These are phyloP conservation scores for Pelobates fuscus DNA, from an alignment of 2,113 vertebrate species.

Conservation along the genomic window DNA sequence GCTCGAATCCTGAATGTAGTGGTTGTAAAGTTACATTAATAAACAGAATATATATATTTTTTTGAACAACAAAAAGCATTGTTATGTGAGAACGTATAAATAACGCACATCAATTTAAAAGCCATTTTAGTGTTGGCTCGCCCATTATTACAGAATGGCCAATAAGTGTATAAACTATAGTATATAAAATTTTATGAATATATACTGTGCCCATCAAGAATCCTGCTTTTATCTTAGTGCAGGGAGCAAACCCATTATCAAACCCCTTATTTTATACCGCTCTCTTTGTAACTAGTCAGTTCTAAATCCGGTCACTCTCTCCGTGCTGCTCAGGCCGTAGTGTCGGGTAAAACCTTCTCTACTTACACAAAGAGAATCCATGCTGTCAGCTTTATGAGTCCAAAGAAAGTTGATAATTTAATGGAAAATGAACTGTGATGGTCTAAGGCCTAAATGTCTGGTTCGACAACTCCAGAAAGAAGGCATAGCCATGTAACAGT, in stretches of 20 bases:
- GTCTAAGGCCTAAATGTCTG: slow-evolving; percentile 67
- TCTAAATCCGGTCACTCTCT: slow-evolving; percentile 51
- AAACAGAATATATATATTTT: slow-evolving; percentile 89
- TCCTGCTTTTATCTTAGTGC: slow-evolving; percentile 80
- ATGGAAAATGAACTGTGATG: slow-evolving; percentile 78
- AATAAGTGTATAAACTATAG: slow-evolving; percentile 98
- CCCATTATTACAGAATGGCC: slow-evolving; percentile 93
- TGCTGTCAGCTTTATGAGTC: slow-evolving; percentile 63
- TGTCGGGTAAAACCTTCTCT: neutral
- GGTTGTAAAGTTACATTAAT: slow-evolving; percentile 94
- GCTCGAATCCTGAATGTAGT: slow-evolving; percentile 89
- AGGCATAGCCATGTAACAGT: slow-evolving; percentile 86
- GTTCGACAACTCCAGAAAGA: slow-evolving; percentile 72
- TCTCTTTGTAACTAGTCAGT: slow-evolving; percentile 60
- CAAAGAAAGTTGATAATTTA: slow-evolving; percentile 81
- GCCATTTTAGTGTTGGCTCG: slow-evolving; percentile 84
- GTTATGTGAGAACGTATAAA: slow-evolving; percentile 83
- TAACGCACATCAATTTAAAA: slow-evolving; percentile 86
- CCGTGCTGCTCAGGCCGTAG: too few relatives aligned
- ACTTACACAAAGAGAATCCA: too few relatives aligned
- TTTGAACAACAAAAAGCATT: slow-evolving; percentile 94
- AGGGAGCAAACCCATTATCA: slow-evolving; percentile 67
- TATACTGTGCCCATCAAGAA: slow-evolving; percentile 81
- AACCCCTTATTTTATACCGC: slow-evolving; percentile 65
- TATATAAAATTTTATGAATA: slow-evolving; percentile 98